Evolutionary conservation across 2,113 vertebrate genomes (phyloP), one percentile per base, ranked within the genome.

Genomic region (Donacobius atricapilla): DNA sequence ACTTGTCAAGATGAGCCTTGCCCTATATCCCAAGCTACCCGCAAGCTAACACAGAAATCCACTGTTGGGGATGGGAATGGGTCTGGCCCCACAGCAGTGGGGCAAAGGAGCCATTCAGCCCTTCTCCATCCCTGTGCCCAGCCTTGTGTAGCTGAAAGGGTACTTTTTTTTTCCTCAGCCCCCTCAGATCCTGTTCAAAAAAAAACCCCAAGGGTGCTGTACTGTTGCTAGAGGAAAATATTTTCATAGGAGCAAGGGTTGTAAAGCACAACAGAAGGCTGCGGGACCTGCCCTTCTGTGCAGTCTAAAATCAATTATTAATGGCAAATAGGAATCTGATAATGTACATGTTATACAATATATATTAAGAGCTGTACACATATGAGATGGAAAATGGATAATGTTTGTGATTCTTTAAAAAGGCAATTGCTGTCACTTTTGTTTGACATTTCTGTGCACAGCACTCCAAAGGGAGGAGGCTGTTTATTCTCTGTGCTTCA

Each of bases 401-500:
- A 64, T 47, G 33, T 42, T 75, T 79, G 61, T 61, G 54, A 57
- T 65, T 77, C 56, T 81, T 90, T 64, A 37, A 75, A 61, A 88
- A 89, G 64, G 37, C 2, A 1, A 42, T 66, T 75, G 72, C 71
- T 60, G 60, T 40, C 18, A 8, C 27, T 83, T 48, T 45, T 1
- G 0, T 81, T 80, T 87, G 88, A 89, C 58, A 90, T 91, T 93
- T 89, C 50, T 2, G 5, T 68, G 44, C 33, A 63, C 35, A 90
- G 63, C 40, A 30, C 31, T 89, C 61, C 31, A 39, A 83, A 81
- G 44, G 57, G 88, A 92, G n/a, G n/a, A 83, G 78, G 76, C 20
- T 93, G 70, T 94, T 95, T 95, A 79, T 75, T 78, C 53, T 93
- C 47, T 83, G 44, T 54, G 57, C 65, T 95, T 76, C 73, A 83